phyloP scores from a whole-genome alignment of 2,888 invertebrate species.

The Drosophila cognata region DNA sequence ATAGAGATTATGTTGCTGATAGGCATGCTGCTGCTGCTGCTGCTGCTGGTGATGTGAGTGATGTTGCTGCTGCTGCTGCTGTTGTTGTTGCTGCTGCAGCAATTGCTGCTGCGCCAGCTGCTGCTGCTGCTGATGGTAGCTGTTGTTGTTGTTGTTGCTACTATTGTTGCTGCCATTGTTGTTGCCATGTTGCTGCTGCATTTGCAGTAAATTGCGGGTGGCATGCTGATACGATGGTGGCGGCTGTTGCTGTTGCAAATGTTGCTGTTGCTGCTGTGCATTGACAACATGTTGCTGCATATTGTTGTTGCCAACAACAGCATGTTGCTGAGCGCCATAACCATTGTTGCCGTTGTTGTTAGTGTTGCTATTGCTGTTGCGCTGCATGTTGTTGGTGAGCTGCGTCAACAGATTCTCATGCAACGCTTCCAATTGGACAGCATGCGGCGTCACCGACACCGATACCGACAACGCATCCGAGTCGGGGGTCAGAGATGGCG shows the following conservation, averaged over 20 bases:
- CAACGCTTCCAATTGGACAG: slow-evolving; percentile 88
- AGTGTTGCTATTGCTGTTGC: slow-evolving; percentile 85
- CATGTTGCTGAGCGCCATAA: slow-evolving; percentile 87
- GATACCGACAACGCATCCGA: slow-evolving; percentile 82
- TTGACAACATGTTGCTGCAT: slow-evolving; percentile 86
- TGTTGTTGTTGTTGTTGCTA: slow-evolving; percentile 60
- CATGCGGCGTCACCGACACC: slow-evolving; percentile 82
- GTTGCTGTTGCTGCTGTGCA: slow-evolving; percentile 84
- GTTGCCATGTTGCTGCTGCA: slow-evolving; percentile 61
- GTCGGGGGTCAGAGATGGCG: slow-evolving; percentile 90
- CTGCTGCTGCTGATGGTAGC: slow-evolving; percentile 86
- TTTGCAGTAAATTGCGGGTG: slow-evolving; percentile 78
- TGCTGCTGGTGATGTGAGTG: slow-evolving; percentile 78
- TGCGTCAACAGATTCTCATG: slow-evolving; percentile 89
- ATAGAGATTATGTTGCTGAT: slow-evolving; percentile 70
- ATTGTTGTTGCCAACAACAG: slow-evolving; percentile 24
- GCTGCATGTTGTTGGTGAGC: slow-evolving; percentile 85
- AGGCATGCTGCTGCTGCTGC: slow-evolving; percentile 80
- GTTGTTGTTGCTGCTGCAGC: slow-evolving; percentile 75
- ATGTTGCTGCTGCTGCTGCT: slow-evolving; percentile 67
- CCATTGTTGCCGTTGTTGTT: slow-evolving; percentile 87
- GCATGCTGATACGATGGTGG: slow-evolving; percentile 82
- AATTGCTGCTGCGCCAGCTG: slow-evolving; percentile 82
- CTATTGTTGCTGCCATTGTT: slow-evolving; percentile 83
- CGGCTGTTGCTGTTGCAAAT: slow-evolving; percentile 85